A percentile compares a stretch with the other conserved stretches of the same genome.
These are phyloP conservation scores for Telmatherina bonti DNA, from an alignment of 2,797 vertebrate genomes.

Conservation along the genomic window DNA sequence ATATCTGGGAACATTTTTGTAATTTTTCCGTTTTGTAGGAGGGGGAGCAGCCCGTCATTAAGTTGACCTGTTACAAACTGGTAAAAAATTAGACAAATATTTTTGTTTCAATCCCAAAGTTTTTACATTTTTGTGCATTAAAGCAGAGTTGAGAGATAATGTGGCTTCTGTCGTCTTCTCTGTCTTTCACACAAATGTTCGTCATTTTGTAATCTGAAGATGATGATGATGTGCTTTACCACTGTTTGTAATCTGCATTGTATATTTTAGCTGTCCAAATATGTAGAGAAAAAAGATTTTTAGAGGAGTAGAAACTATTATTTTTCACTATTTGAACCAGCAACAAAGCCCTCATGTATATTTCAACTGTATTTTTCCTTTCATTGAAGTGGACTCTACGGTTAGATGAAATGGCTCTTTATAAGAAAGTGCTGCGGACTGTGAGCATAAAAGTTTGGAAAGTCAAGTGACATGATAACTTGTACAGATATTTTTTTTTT, in stretches of 20 bases:
- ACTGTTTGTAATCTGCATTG: slow-evolving; percentile 71
- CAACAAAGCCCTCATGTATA: slow-evolving; percentile 74
- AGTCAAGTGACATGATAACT: slow-evolving; percentile 59
- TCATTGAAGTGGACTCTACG: slow-evolving; percentile 79
- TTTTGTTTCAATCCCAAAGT: slow-evolving; percentile 29
- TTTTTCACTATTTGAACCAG: slow-evolving; percentile 80
- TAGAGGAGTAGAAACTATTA: slow-evolving; percentile 77
- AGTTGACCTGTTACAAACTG: slow-evolving; percentile 16
- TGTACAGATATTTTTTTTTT: slow-evolving; percentile 59
- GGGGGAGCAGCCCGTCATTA: slow-evolving; percentile 33
- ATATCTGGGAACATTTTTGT: slow-evolving; percentile 30
- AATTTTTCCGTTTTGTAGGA: slow-evolving; percentile 67
- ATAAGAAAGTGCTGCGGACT: slow-evolving; percentile 88
- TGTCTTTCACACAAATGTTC: slow-evolving; percentile 46
- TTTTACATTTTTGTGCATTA: slow-evolving; percentile 19
- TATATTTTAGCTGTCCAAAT: slow-evolving; percentile 74
- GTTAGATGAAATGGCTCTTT: slow-evolving; percentile 87
- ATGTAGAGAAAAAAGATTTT: slow-evolving; percentile 72
- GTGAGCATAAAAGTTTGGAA: slow-evolving; percentile 86
- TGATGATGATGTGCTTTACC: slow-evolving; percentile 58
- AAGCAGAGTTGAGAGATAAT: slow-evolving; percentile 69
- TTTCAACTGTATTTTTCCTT: slow-evolving; percentile 62
- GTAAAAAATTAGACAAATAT: slow-evolving; percentile 11
- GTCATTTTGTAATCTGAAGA: slow-evolving; percentile 56
- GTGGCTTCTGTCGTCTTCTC: slow-evolving; percentile 58